Base-by-base conservation (phyloP, 2,888 invertebrate species). In the Ormyrus thymus region DNA sequence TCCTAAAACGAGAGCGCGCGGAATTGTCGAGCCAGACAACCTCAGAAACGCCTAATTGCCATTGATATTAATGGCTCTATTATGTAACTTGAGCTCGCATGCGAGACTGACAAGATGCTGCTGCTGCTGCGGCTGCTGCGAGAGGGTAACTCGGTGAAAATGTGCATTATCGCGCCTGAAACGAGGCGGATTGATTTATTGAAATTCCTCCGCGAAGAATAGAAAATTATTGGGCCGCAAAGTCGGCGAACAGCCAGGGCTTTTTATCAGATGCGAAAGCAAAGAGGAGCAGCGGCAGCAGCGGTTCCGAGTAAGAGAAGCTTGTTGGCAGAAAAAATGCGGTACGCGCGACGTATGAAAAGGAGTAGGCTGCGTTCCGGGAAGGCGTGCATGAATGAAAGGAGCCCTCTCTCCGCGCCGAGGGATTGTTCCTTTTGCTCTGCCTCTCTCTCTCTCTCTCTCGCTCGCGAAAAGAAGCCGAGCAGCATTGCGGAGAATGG, bases 321-420 rank as follows among this genome's bases (percentile, higher is more conserved):
- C 7, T 62, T 46, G 62, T 62, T 2, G 62, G 7, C 1, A 58
- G 43, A 29, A 29, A 29, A 29, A 29, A 29, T 29, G 29, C 29
- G 29, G 29, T 29, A 29, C 29, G 29, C 29, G 29, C 29, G 29
- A 29, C 4, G 29, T 29, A 29, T 29, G 29, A 29, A 29, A 29
- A 29, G 29, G 29, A 29, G 29, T 29, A 29, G 29, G 29, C 29
- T 29, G 29, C 29, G 82, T 88, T 87, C 87, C 82, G 85, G 82
- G 88, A 88, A 88, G 84, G 84, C 84, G 85, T 83, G 86, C 84
- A 87, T 87, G 87, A 87, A 88, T 88, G 88, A 88, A 88, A 85
- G 85, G 86, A 83, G 84, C 85, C 85, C 86, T 86, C 87, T 61
- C 13, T 48, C 65, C 69, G 58, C 2, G 77, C 76, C 75, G 79